Evolutionary conservation across 2,888 invertebrate genomes (phyloP), one percentile per base, ranked within the genome.

Genomic region (Polietes domitor): DNA sequence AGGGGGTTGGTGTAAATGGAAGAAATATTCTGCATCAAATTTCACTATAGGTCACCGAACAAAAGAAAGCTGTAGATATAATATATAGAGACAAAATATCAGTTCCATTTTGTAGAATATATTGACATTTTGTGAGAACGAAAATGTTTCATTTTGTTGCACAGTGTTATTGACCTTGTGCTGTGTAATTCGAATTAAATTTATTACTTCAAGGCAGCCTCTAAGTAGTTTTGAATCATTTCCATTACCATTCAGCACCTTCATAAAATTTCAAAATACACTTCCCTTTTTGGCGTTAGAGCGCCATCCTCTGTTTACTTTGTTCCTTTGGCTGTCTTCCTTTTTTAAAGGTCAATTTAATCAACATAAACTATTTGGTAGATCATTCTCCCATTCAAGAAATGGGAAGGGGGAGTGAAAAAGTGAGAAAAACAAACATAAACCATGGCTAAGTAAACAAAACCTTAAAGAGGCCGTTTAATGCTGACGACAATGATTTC

Each of bases 271-370:
- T 53, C 19, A 21, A 55, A 21, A 7, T 17, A 21, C 4, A 53
- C 17, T 53, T 53, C 50, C 50, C 12, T 47, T 32, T 63, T 63
- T 12, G 37, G 4, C 9, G 37, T 37, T 9, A 32, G n/a, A 32
- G 32, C 32, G 37, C n/a, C n/a, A n/a, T n/a, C n/a, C n/a, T 63
- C 19, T 17, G 2, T 41, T 61, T 6, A 24, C 15, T 26, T 63
- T 17, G 28, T 43, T 21, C 10, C 10, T 17, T 43, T 4, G 50
- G 47, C 50, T 24, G 21, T 19, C 28, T 47, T 21, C 50, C 15
- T 26, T 26, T 58, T 24, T 26, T 0, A 87, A 88, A 89, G 89
- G 89, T 89, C 88, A 89, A 89, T 89, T 89, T 89, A 89, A 89
- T 89, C 87, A 88, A 88, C 89, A 88, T 89, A 89, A 89, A 89